Percentiles rank a stretch among this genome's conserved stretches.
Conservation (phyloP, 30 jellyfish, hydroid and myxozoan species). For the Aurelia sp. region DNA sequence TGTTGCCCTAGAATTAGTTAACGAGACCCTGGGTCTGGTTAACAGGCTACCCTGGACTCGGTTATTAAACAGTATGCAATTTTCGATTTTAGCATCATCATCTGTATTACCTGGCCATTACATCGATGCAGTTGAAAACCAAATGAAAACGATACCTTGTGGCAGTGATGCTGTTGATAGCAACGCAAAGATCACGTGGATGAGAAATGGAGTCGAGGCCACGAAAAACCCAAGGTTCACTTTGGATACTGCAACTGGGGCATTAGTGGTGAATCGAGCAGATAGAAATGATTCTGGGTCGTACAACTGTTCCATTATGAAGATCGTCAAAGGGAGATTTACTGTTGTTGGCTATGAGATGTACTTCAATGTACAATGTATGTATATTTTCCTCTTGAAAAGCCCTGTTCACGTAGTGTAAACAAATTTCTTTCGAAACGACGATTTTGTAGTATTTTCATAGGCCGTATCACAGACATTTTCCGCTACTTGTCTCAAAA, state of each 20-base stretch:
- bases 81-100: constrained; percentile 71
- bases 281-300: constrained; percentile 82
- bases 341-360: constrained; percentile 71
- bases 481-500: too few relatives aligned
- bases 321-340: constrained; percentile 62
- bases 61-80: too few relatives aligned
- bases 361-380: constrained; percentile 96
- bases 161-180: constrained; percentile 58
- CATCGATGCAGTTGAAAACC: constrained; percentile 82
- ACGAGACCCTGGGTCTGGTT: too few relatives aligned
- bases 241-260: constrained; percentile 72
- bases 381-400: constrained; percentile 9
- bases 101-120: constrained; percentile 94
- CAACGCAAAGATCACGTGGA: constrained; percentile 84
- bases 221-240: constrained; percentile 78
- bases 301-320: constrained; percentile 80
- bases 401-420: too few relatives aligned
- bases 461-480: too few relatives aligned
- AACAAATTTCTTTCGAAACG: too few relatives aligned
- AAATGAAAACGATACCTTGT: constrained; percentile 81
- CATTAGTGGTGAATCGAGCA: constrained; percentile 72
- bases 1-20: too few relatives aligned
- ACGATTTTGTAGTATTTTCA: too few relatives aligned
- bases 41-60: too few relatives aligned
- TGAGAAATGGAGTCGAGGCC: constrained; percentile 82